These are phyloP conservation scores for Chrysaora quinquecirrha DNA, from an alignment of 30 jellyfish, hydroid and myxozoan genomes.

Conservation along the genomic window DNA sequence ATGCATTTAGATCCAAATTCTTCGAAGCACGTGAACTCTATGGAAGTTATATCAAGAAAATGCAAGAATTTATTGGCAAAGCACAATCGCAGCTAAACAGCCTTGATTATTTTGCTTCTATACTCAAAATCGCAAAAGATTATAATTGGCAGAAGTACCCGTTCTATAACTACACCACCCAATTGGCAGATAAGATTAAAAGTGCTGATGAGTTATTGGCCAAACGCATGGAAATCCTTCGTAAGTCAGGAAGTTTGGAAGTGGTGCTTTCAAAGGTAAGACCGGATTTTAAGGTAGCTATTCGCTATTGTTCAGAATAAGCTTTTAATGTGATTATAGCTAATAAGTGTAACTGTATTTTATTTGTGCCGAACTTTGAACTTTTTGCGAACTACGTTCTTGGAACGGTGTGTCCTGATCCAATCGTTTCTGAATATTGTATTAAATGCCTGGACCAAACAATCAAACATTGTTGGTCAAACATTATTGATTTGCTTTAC, in stretches of 20 bases:
- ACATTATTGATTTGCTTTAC: no score
- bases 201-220: background rate
- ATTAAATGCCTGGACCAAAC: no score
- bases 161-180: conserved; percentile 2
- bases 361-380: no score
- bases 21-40: background rate
- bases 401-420: no score
- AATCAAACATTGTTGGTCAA: no score
- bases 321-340: no score
- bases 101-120: background rate
- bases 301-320: no score
- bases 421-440: no score
- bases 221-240: background rate
- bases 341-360: no score
- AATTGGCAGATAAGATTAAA: background rate
- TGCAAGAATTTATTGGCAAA: conserved; percentile 6
- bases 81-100: background rate
- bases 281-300: no score
- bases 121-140: background rate
- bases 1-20: conserved; percentile 8
- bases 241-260: background rate
- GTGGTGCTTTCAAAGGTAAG: background rate
- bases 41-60: background rate
- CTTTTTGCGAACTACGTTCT: no score
- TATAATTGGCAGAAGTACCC: background rate